Conservation (phyloP, 2,888 invertebrate genomes). For the Cephalotes varians region DNA sequence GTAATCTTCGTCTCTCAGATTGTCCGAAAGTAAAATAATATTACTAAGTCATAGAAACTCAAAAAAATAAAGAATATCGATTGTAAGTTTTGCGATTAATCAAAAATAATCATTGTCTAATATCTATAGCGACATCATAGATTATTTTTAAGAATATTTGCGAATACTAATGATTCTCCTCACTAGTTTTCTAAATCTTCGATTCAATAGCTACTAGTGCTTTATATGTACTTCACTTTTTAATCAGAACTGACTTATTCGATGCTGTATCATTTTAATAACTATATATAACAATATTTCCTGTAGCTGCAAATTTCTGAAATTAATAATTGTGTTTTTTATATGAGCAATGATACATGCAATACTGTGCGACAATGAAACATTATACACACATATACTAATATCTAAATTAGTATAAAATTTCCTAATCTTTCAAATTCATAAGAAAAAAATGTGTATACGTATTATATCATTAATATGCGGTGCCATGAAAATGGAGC, state of each 20-base stretch:
- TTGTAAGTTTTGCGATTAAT: conserved; percentile 67
- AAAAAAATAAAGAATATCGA: neutral
- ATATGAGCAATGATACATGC: no score
- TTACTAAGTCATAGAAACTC: neutral
- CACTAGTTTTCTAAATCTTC: neutral
- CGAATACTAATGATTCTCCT: neutral
- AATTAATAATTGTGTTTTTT: neutral
- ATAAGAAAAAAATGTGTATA: no score
- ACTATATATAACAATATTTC: neutral
- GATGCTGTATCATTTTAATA: conserved; percentile 16
- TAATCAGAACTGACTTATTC: conserved; percentile 39
- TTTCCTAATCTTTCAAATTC: no score
- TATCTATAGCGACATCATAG: neutral
- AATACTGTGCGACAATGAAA: no score
- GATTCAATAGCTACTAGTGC: conserved; percentile 33
- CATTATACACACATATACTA: no score
- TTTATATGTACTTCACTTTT: conserved; percentile 63
- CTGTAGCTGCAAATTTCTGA: neutral
- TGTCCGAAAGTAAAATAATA: conserved; percentile 74
- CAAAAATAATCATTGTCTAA: conserved; percentile 68
- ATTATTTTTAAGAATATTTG: neutral
- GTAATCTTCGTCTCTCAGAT: conserved; percentile 70
- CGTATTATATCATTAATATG: neutral
- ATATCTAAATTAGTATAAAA: no score
- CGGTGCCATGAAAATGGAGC: neutral